Base-by-base conservation (phyloP, 2,113 vertebrate species). In the Podarcis muralis region DNA sequence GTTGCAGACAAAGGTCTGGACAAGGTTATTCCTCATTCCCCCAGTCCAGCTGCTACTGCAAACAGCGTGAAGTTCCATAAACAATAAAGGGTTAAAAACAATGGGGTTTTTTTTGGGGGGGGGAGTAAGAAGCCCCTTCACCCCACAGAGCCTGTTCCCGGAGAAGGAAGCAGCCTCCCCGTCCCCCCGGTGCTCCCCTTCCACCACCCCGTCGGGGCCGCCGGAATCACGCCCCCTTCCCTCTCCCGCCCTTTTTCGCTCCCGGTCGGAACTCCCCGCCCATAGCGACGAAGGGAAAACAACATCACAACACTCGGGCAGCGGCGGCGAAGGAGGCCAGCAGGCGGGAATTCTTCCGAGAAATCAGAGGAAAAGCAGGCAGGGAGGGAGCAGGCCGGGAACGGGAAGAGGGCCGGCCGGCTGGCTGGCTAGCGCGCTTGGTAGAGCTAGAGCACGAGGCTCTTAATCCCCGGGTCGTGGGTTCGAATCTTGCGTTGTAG, bases 241-340 rank as follows among this genome's bases (percentile, higher is more conserved):
- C 88, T 90, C 76, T 90, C 57, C 43, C 1, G 35, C 74, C 75
- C 89, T 77, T 86, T 83, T 89, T 92, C 93, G 94, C 91, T 93
- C 90, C 90, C 94, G 7, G 74, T 76, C 93, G 89, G 0, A 95
- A 93, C 95, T 96, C 96, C 92, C 93, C 95, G 95, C 96, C 95
- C 97, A 95, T 97, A 95, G 95, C 91, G 95, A 97, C 97, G 85
- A 90, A 90, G 90, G 93, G 91, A 94, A 96, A 95, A 96, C 95
- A 97, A 96, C 96, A 97, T 92, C 97, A 97, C 81, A 97, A 97
- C 95, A 95, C 79, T 95, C 40, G 89, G 88, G 95, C 91, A 62
- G 18, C 59, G 18, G 59, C 18, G 59, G 15, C 90, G 87, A 88
- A 95, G 74, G 94, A 96, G 92, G 92, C 93, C 94, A 87, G 90